phyloP scores from a whole-genome alignment of 2,113 vertebrate species.

The Himantopus leucocephalus region DNA sequence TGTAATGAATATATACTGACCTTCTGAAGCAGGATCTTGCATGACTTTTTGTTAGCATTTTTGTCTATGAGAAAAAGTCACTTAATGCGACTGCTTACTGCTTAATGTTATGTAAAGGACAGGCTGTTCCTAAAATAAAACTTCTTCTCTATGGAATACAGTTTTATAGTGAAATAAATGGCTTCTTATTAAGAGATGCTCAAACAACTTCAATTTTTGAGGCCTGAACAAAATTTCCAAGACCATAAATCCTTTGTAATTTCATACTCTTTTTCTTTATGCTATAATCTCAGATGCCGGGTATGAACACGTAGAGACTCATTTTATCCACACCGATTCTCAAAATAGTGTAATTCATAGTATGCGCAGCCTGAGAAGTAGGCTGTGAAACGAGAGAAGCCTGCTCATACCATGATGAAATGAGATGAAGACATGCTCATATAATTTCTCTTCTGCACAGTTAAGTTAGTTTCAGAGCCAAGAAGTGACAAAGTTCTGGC shows the following conservation, averaged over 20 bases:
- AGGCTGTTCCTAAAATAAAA: background rate
- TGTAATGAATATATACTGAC: slow-evolving; percentile 6
- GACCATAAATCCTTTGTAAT: background rate
- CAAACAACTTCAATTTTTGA: background rate
- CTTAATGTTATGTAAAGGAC: background rate
- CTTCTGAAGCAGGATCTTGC: background rate
- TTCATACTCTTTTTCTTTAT: background rate
- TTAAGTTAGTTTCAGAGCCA: background rate
- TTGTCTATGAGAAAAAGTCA: background rate
- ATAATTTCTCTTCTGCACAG: background rate
- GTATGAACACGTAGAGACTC: background rate
- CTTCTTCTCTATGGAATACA: background rate
- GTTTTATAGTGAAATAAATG: background rate
- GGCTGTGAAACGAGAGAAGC: background rate
- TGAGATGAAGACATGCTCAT: background rate
- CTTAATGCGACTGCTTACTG: background rate
- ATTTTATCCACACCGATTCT: background rate
- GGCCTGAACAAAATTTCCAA: background rate
- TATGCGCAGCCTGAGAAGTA: background rate
- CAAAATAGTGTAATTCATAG: background rate
- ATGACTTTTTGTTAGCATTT: background rate
- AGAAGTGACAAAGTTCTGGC: background rate
- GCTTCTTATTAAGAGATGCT: background rate
- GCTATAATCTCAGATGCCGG: background rate
- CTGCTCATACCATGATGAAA: background rate